Base-by-base conservation (phyloP, 2,888 invertebrate genomes). In the Apamea epomidion region DNA sequence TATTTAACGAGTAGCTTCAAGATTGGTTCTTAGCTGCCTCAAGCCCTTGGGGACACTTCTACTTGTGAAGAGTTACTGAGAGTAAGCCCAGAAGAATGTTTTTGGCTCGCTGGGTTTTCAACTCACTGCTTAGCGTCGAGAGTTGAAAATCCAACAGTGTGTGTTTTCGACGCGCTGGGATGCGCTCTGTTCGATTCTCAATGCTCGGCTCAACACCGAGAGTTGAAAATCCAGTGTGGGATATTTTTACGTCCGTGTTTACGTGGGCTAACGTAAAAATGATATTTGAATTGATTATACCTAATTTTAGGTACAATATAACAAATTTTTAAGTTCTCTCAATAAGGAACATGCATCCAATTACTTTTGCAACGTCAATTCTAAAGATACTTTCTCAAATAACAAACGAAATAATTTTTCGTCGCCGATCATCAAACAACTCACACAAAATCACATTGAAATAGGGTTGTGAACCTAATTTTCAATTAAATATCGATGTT, bases 11-110 rank as follows among this genome's bases (percentile, higher is more conserved):
- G 90, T 93, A 92, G 87, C 89, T 92, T 93, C 68, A 92, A 83
- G 92, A 82, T 92, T 94, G 92, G 92, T 94, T 93, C 92, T 85
- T 86, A 91, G 91, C 90, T 90, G 92, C 90, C 87, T 85, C 85
- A 93, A 94, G 93, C 93, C 88, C 82, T 83, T 72, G 78, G 75
- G 58, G 54, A 85, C 74, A 84, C 85, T 89, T 29, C 6, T 87
- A 88, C 92, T 93, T 93, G 92, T 92, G 91, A 92, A 91, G 86
- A 90, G 88, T 86, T 25, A 21, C 45, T 8, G 25, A 48, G 32
- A 60, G 21, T n/a, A 75, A 12, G 58, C 4, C 12, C 12, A n/a
- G 25, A 12, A 0, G 12, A 58, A 0, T 60, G 5, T n/a, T n/a
- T n/a, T 48, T 48, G n/a, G 5, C n/a, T 0, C 58, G n/a, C 25